A percentile compares a stretch with the other conserved stretches of the same genome.
Conservation (phyloP, 1,140 invertebrate genomes). For the Drosophila saltans region DNA sequence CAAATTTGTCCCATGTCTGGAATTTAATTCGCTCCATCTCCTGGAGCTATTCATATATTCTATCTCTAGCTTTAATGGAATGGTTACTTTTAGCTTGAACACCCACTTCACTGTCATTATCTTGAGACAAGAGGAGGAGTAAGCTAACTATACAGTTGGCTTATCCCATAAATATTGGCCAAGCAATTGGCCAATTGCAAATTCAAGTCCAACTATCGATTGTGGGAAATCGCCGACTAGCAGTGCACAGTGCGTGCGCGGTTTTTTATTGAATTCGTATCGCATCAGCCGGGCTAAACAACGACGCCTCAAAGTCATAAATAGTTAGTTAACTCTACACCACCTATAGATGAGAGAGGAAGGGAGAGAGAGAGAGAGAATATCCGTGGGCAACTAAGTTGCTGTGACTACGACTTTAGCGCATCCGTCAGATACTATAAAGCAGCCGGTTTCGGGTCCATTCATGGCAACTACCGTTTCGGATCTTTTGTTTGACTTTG, state of each 20-base stretch:
- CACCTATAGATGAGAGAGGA: not conserved
- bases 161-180: conserved; percentile 62
- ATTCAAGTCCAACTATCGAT: conserved; percentile 61
- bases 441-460: conserved; percentile 61
- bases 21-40: too few species aligned
- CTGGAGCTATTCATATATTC: too few species aligned
- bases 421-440: conserved; percentile 36
- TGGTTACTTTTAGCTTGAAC: not conserved
- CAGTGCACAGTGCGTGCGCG: conserved; percentile 59
- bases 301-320: conserved; percentile 43
- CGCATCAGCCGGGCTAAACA: conserved; percentile 30
- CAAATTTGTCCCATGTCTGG: too few species aligned
- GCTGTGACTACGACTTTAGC: conserved; percentile 33
- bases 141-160: conserved; percentile 44
- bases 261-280: conserved; percentile 60
- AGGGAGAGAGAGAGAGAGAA: not conserved
- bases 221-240: conserved; percentile 68
- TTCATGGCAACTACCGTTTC: conserved; percentile 79
- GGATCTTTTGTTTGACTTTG: conserved; percentile 79
- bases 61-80: too few species aligned
- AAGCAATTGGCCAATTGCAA: conserved; percentile 67
- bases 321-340: conserved; percentile 42
- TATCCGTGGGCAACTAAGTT: conserved; percentile 56
- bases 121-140: not conserved
- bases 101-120: conserved; percentile 42